Evolutionary conservation across 2,113 vertebrate genomes (phyloP).

Genomic region (Hippolais icterina): DNA sequence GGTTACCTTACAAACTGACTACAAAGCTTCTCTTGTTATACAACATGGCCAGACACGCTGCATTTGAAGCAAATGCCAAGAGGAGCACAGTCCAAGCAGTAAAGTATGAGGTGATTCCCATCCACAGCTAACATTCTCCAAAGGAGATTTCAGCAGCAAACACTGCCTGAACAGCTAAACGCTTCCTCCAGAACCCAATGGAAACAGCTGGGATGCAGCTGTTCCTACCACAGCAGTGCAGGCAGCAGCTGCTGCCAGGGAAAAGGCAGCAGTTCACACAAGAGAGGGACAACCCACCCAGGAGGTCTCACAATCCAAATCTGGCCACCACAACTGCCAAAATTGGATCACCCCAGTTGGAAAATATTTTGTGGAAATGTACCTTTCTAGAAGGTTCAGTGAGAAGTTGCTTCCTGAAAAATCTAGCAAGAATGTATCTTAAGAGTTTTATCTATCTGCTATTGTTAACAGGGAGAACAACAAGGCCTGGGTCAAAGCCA

Average conservation of each 20-base stretch:
- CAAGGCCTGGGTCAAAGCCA: conserved; percentile 26
- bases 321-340: background rate
- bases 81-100: background rate
- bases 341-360: background rate
- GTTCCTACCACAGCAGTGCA: background rate
- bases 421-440: background rate
- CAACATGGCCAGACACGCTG: background rate
- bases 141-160: background rate
- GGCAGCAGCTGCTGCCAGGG: background rate
- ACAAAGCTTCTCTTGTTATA: background rate
- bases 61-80: background rate
- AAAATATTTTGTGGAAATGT: background rate
- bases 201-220: background rate
- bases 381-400: background rate
- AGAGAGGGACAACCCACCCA: background rate
- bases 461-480: background rate
- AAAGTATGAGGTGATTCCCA: background rate
- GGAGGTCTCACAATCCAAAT: background rate
- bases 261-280: background rate
- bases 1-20: background rate
- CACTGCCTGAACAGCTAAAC: background rate
- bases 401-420: conserved; percentile 1
- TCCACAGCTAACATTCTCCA: background rate
- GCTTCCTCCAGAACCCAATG: background rate
- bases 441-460: background rate